Evolutionary conservation across 23 tunicate genomes (phyloP).

Genomic region (Styela clava): DNA sequence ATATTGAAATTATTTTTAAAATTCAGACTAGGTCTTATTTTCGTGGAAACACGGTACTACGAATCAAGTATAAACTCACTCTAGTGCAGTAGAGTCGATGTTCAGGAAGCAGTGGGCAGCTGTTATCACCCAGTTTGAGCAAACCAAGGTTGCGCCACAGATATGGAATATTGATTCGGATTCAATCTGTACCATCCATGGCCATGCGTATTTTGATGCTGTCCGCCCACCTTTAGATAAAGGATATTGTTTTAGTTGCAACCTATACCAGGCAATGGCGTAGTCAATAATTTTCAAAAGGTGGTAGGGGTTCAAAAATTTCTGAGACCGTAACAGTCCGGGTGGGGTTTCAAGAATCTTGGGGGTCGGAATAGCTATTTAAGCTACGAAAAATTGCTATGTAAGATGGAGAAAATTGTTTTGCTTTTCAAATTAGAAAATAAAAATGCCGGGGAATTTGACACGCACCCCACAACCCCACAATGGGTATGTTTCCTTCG

Average conservation of each 20-base stretch:
- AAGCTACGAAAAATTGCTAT: too few species aligned
- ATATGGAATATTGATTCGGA: constrained; percentile 39
- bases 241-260: not conserved
- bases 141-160: constrained; percentile 87
- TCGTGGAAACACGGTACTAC: too few species aligned
- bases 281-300: too few species aligned
- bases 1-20: too few species aligned
- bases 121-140: constrained; percentile 88
- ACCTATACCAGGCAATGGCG: not conserved
- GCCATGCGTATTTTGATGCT: constrained; percentile 60
- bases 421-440: too few species aligned
- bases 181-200: constrained; percentile 92
- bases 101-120: constrained; percentile 98
- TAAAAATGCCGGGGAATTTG: too few species aligned
- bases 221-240: constrained; percentile 55
- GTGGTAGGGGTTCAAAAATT: not conserved
- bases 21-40: too few species aligned
- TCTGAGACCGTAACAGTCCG: not conserved
- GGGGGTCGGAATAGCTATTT: too few species aligned
- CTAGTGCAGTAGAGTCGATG: constrained; percentile 27
- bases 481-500: too few species aligned
- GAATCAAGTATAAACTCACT: constrained; percentile 51
- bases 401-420: too few species aligned
- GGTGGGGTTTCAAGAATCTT: too few species aligned
- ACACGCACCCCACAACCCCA: too few species aligned